Evolutionary conservation across 1,140 invertebrate species (phyloP).

Genomic region (Lysiphlebus fabarum): DNA sequence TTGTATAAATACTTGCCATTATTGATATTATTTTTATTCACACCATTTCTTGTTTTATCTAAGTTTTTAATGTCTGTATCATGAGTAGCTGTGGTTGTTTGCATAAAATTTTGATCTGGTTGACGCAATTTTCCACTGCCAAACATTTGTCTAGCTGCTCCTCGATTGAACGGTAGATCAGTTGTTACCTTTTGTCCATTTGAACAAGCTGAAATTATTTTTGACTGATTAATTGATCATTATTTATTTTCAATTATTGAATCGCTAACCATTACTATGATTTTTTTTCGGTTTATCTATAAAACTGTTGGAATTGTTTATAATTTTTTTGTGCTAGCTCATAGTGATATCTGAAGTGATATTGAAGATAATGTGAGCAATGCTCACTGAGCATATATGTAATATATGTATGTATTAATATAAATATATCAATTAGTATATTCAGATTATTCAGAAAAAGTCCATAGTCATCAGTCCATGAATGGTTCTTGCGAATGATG

Average conservation of each 20-base stretch:
- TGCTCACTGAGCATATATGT: no score
- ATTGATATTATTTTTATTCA: conserved; percentile 10
- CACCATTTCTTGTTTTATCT: background rate
- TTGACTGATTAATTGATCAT: background rate
- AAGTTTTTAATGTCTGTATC: conserved; percentile 13
- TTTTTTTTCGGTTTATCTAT: background rate
- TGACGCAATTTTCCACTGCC: conserved; percentile 58
- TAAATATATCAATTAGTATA: conserved; percentile 3
- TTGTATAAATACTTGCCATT: conserved; percentile 22
- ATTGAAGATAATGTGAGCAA: no score
- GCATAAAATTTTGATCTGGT: conserved; percentile 29
- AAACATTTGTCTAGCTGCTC: conserved; percentile 59
- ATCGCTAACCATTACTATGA: no score
- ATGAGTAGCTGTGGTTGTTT: conserved; percentile 29
- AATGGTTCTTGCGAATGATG: conserved; percentile 37
- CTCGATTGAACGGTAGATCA: conserved; percentile 49
- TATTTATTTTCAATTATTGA: background rate
- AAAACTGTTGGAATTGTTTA: background rate
- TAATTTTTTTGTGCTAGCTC: background rate
- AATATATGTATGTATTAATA: background rate
- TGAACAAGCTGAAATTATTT: background rate
- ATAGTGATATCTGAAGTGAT: no score
- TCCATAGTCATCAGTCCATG: conserved; percentile 34
- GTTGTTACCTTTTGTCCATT: conserved; percentile 31
- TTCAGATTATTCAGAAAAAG: conserved; percentile 22